Percentiles rank a stretch among this genome's conserved stretches.
Evolutionary conservation across 1,140 invertebrate species (phyloP).

Genomic region (Trinorchestia longiramus): DNA sequence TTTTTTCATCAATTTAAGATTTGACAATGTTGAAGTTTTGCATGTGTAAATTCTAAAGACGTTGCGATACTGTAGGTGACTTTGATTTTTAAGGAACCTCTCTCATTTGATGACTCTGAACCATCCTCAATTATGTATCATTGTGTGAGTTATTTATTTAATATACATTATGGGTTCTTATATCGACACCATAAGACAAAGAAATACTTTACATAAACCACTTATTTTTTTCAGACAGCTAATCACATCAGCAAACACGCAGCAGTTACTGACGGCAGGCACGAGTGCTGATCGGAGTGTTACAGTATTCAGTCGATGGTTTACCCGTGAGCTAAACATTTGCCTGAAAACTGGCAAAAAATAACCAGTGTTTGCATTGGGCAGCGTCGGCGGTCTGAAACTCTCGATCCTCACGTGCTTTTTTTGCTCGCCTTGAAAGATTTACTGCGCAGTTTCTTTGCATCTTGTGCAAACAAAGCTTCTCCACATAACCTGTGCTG

Average conservation of each 20-base stretch:
- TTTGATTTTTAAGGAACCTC: too few species aligned
- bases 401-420: not conserved
- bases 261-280: not conserved
- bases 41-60: too few species aligned
- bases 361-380: slow-evolving; percentile 34
- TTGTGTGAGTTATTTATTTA: too few species aligned
- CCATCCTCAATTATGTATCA: too few species aligned
- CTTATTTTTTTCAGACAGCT: not conserved
- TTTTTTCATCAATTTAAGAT: too few species aligned
- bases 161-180: not conserved
- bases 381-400: not conserved
- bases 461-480: not conserved
- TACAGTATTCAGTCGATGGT: not conserved
- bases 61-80: too few species aligned
- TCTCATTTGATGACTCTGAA: not conserved
- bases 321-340: not conserved
- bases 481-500: not conserved
- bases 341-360: slow-evolving; percentile 21
- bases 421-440: not conserved
- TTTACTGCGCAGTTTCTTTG: not conserved
- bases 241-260: not conserved
- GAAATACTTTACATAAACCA: not conserved
- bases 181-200: not conserved
- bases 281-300: slow-evolving; percentile 12
- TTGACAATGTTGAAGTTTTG: too few species aligned